Base-by-base conservation (phyloP, 1,140 invertebrate species). In the Eubasilissa regina region DNA sequence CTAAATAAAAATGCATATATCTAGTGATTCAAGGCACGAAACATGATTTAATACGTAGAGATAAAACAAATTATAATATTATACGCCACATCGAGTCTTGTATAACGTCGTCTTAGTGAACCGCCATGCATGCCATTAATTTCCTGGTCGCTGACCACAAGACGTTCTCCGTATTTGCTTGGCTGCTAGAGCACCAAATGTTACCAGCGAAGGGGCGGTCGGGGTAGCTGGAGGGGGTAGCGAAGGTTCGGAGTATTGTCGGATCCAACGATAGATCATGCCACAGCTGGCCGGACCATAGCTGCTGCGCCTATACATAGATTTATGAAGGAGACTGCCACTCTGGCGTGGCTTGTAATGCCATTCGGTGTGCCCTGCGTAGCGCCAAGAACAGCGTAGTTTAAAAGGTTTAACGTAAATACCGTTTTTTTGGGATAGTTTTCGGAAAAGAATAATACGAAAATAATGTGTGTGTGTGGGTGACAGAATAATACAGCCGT, bases 231-330 rank as follows among this genome's bases (percentile, higher is more conserved):
- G 17, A 44, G 56, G 10, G 45, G 19, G 15, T 13, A 12, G 19
- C 4, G 68, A 35, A 35, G 25, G 19, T 10, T n/a, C 17, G 58
- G 74, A 53, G 60, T 62, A 78, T 73, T 75, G 68, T 78, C 75
- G 72, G 75, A 53, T 45, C 47, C 35, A 60, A 60, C 80, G 56
- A 81, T 81, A 81, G 76, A 81, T 81, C 80, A 81, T 81, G 80
- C 75, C 76, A 70, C 80, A 81, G 80, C 55, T 81, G 80, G 79
- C 56, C 58, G 58, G 55, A 45, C 58, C 74, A 21, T 58, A 66
- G 51, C 25, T 19, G 45, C 48, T 72, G 75, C 66, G 75, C 79
- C 79, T 80, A 80, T 80, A 75, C 78, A 48, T 78, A 70, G 73
- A 81, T 81, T 81, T 81, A 81, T 81, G 58, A 77, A 80, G 35